A percentile compares a stretch with the other conserved stretches of the same genome.
Conservation (phyloP, 2,797 vertebrate species). For the Fringilla coelebs region DNA sequence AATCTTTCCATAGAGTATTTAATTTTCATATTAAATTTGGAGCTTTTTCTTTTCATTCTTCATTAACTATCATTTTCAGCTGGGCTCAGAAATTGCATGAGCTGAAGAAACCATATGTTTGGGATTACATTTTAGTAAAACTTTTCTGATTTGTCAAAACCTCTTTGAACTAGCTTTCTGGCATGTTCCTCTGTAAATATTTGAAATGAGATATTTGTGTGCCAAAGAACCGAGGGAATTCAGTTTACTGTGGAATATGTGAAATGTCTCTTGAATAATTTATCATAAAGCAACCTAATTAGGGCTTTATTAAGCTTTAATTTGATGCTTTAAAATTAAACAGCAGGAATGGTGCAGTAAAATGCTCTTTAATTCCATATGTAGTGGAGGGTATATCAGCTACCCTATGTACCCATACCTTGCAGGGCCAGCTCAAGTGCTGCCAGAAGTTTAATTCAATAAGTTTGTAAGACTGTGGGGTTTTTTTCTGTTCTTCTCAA, state of each 20-base stretch:
- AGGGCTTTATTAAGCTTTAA: not conserved
- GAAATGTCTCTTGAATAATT: slow-evolving; percentile 21
- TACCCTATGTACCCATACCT: not conserved
- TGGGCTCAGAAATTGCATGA: not conserved
- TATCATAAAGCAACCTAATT: not conserved
- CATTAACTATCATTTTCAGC: not conserved
- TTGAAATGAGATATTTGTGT: slow-evolving; percentile 11
- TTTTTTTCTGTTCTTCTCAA: not conserved
- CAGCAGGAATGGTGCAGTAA: not conserved
- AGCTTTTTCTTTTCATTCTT: not conserved
- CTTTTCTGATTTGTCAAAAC: not conserved
- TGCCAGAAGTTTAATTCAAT: not conserved
- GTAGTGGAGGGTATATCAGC: not conserved
- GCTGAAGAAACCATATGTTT: slow-evolving; percentile 14
- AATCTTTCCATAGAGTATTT: not conserved
- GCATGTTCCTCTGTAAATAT: slow-evolving; percentile 21
- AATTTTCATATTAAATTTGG: not conserved
- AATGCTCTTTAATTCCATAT: not conserved
- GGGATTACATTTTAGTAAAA: slow-evolving; percentile 20
- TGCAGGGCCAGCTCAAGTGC: not conserved
- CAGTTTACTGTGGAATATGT: not conserved
- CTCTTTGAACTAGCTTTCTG: slow-evolving; percentile 37
- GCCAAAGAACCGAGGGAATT: not conserved
- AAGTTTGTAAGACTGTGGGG: not conserved
- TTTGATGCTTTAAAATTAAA: not conserved